Base-by-base conservation (phyloP, 2,113 vertebrate species). In the Cyanocitta stelleri region DNA sequence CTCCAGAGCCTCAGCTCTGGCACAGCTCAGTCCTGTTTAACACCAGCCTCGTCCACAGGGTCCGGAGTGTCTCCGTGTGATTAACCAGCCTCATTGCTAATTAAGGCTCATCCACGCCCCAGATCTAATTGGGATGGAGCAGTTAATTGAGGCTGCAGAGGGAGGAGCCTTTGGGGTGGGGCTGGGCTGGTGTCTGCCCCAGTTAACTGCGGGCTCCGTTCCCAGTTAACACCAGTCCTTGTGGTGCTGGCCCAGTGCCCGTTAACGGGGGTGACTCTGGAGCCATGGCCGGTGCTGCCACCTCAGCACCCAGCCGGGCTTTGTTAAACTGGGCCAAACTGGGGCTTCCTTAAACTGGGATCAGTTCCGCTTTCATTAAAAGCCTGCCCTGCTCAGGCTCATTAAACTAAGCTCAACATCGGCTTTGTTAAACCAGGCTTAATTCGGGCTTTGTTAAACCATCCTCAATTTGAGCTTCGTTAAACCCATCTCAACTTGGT, bases 211-310 rank as follows among this genome's bases (percentile, higher is more conserved):
- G 17, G 35, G 22, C 8, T 30, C 44, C 0, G 2, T 5, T 18
- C 22, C 64, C 23, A 46, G 22, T 71, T 88, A 49, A 9, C 11
- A 0, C 37, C 22, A 9, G 17, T 46, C 23, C 46, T 7, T 2
- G 6, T 3, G 19, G 13, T 13, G 17, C 18, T 11, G 13, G 23
- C 1, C 10, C 58, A 0, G 6, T 3, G 37, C 76, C 56, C 32
- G 12, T 43, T 58, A 49, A 11, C 7, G 74, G n/a, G 37, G 27
- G 27, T 7, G 51, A 5, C 6, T 39, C 26, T 2, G 35, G 37
- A 18, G 37, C 39, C 16, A 0, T 0, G 5, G 41, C 13, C 7
- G 3, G 33, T 1, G 22, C 48, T 27, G 58, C 39, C 16, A 2
- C 24, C 44, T 24, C 2, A 2, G 66, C 35, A 6, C 37, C 46